Evolutionary conservation across 2,797 vertebrate genomes (phyloP), one percentile per base, ranked within the genome.

Genomic region (Eurystomus glaucurus): DNA sequence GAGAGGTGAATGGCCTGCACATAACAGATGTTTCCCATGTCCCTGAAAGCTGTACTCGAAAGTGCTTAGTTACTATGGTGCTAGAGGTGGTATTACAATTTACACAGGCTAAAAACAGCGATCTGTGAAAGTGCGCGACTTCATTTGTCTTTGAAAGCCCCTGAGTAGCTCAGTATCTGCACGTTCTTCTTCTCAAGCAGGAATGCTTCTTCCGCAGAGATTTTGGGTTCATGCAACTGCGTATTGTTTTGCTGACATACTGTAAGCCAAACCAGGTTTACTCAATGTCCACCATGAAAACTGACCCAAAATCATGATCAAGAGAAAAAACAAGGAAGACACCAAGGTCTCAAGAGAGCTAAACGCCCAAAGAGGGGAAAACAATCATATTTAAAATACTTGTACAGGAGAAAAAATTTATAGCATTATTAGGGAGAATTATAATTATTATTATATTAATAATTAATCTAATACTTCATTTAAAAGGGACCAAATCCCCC

Each of bases 51-150:
- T 78, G 74, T 69, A 66, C 88, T 93, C 46, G 1, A 84, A 91
- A 92, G 74, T 43, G 78, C 88, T 93, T 86, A 84, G 91, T 85
- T 69, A 81, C 85, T 90, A 78, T 87, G 75, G 91, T 88, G 86
- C 85, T 76, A 61, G 86, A 84, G 91, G 74, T 77, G 88, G 74
- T 68, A 81, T 90, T 87, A 74, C 88, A 72, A 76, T 72, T 79
- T 58, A 45, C 68, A 54, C 64, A 68, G 84, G 55, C 81, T 65
- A 74, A 85, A 92, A 91, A 83, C 55, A 69, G 54, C 9, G 6
- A 80, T 51, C 78, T 79, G 78, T 60, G 57, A 74, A 95, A 90
- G 65, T 84, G 68, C 31, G 48, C 0, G 4, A 70, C 77, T 92
- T 82, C n/a, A 77, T 69, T 75, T 25, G 78, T 65, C 78, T 85